A percentile compares a stretch with the other conserved stretches of the same genome.
phyloP scores from a whole-genome alignment of 2,888 invertebrate genomes.

The Dynastes maya region DNA sequence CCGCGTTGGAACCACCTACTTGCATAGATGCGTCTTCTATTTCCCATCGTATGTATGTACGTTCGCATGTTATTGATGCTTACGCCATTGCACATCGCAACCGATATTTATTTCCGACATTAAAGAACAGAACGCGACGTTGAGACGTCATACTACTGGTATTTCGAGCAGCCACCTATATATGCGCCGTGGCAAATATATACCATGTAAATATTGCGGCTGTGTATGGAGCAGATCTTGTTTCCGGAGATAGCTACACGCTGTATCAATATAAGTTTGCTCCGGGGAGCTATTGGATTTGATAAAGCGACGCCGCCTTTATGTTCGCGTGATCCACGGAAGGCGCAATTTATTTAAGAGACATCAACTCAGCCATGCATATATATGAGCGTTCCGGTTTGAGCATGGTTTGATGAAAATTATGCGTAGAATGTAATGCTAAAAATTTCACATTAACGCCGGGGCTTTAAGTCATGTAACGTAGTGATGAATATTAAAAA shows the following conservation, averaged over 20 bases:
- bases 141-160: background rate
- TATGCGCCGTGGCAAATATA: slow-evolving; percentile 20
- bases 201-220: slow-evolving; percentile 36
- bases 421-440: background rate
- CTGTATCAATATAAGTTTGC: slow-evolving; percentile 42
- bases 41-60: too few species aligned
- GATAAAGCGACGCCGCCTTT: slow-evolving; percentile 36
- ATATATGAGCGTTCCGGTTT: background rate
- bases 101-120: slow-evolving; percentile 14
- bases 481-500: too few species aligned
- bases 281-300: slow-evolving; percentile 46
- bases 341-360: slow-evolving; percentile 28
- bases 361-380: slow-evolving; percentile 10
- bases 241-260: slow-evolving; percentile 39
- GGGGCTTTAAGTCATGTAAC: too few species aligned
- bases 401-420: background rate
- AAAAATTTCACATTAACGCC: background rate
- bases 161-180: background rate
- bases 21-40: too few species aligned
- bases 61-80: too few species aligned
- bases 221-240: slow-evolving; percentile 37
- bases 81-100: too few species aligned
- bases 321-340: slow-evolving; percentile 21
- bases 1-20: too few species aligned
- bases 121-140: slow-evolving; percentile 14